These are phyloP conservation scores for Orientallactaga sibirica DNA, from an alignment of 2,797 vertebrate species.

Conservation along the genomic window DNA sequence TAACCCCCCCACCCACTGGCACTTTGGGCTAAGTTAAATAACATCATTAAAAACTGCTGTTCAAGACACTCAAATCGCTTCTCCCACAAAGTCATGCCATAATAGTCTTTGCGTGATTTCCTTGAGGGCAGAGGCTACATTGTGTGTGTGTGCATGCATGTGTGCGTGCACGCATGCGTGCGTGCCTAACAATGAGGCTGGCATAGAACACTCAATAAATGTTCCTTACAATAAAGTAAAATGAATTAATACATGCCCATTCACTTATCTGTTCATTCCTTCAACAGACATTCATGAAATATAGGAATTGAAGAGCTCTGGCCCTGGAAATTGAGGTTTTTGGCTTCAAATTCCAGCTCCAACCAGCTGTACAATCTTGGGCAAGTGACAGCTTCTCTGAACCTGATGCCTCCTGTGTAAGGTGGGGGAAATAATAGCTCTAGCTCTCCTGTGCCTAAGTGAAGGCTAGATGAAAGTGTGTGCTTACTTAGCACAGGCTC, in stretches of 20 bases:
- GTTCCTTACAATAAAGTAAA: slow-evolving; percentile 64
- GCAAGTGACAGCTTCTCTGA: slow-evolving; percentile 50
- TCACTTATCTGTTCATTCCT: slow-evolving; percentile 76
- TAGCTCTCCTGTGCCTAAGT: neutral
- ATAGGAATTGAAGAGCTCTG: slow-evolving; percentile 67
- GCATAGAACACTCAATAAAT: slow-evolving; percentile 60
- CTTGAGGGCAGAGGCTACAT: neutral
- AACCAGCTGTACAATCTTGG: slow-evolving; percentile 45
- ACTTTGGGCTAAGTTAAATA: slow-evolving; percentile 72
- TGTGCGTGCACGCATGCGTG: neutral
- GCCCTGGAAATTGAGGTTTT: slow-evolving; percentile 58
- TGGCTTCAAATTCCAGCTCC: slow-evolving; percentile 61
- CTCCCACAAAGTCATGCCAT: slow-evolving; percentile 44
- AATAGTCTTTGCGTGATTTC: slow-evolving; percentile 56
- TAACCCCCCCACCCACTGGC: neutral
- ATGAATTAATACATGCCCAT: slow-evolving; percentile 70
- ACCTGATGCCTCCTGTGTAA: slow-evolving; percentile 7
- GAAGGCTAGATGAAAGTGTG: slow-evolving; percentile 40
- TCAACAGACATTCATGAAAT: slow-evolving; percentile 73
- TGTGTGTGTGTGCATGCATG: neutral
- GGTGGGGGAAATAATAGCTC: neutral
- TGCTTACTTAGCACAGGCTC: neutral
- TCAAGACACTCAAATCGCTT: slow-evolving; percentile 69
- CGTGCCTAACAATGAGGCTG: slow-evolving; percentile 37
- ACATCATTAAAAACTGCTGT: slow-evolving; percentile 70